A percentile compares a stretch with the other conserved stretches of the same genome.
These are phyloP conservation scores for Zhengitettix transpicula DNA, from an alignment of 2,888 invertebrate species.

Conservation along the genomic window DNA sequence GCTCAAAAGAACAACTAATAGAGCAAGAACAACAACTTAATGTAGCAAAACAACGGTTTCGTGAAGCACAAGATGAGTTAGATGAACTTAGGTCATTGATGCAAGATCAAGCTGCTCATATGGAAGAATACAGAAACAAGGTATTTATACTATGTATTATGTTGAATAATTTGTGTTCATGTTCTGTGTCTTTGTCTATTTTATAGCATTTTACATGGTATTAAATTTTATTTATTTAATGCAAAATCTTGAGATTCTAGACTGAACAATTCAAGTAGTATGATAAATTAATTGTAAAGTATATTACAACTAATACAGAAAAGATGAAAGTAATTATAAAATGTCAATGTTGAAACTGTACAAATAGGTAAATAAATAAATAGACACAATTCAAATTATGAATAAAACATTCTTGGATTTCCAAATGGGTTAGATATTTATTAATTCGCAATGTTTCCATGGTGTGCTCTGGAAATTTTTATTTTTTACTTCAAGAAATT, in stretches of 20 bases:
- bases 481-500: too few relatives aligned
- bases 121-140: conserved; percentile 53
- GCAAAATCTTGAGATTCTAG: background rate
- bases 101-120: conserved; percentile 46
- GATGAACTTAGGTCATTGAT: conserved; percentile 27
- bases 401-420: too few relatives aligned
- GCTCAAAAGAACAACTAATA: conserved; percentile 43
- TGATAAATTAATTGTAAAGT: too few relatives aligned
- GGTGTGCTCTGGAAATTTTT: too few relatives aligned
- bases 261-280: background rate
- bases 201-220: background rate
- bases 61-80: conserved; percentile 41
- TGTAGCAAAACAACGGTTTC: conserved; percentile 34
- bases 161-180: background rate
- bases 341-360: too few relatives aligned
- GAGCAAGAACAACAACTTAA: conserved; percentile 39
- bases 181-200: background rate
- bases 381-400: too few relatives aligned
- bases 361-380: too few relatives aligned
- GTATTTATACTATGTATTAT: background rate
- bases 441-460: too few relatives aligned
- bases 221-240: background rate
- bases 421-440: too few relatives aligned
- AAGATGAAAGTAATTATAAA: too few relatives aligned
- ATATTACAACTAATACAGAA: too few relatives aligned